phyloP scores from a whole-genome alignment of 2,113 vertebrate genomes.

The Chamaetylas fuelleborni region DNA sequence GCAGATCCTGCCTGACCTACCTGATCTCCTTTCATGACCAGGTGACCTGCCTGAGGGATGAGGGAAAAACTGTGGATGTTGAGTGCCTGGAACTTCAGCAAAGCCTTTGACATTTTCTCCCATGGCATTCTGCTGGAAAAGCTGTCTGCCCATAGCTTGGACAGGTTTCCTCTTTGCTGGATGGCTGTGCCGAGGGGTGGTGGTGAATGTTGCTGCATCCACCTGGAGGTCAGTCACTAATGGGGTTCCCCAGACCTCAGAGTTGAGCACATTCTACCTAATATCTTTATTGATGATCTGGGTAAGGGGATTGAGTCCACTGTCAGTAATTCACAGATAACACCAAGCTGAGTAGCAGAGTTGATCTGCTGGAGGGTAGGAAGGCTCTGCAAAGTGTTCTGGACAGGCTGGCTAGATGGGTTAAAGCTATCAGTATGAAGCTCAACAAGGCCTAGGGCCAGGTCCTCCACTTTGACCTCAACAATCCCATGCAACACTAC shows the following conservation, averaged over 20 bases:
- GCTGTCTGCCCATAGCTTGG: background rate
- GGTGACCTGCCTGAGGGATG: no score
- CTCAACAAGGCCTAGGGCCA: background rate
- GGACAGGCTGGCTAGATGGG: background rate
- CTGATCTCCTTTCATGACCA: background rate
- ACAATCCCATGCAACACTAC: background rate
- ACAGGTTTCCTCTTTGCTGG: background rate
- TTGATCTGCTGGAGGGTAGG: background rate
- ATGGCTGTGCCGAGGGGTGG: background rate
- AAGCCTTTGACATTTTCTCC: background rate
- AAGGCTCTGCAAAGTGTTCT: background rate
- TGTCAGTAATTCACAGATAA: background rate
- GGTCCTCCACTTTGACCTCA: background rate
- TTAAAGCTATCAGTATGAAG: background rate
- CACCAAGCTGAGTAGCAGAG: rapidly evolving
- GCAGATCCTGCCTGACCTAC: background rate
- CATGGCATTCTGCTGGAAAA: background rate
- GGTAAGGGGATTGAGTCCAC: rapidly evolving
- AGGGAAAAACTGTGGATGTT: background rate
- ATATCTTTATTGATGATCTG: background rate
- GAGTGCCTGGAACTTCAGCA: background rate
- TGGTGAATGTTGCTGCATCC: no score
- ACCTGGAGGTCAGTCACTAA: no score
- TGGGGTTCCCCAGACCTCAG: rapidly evolving
- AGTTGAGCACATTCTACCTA: background rate